Percentiles rank a stretch among this genome's conserved stretches.
phyloP scores from a whole-genome alignment of 2,888 invertebrate genomes.

The Antheraea yamamai region DNA sequence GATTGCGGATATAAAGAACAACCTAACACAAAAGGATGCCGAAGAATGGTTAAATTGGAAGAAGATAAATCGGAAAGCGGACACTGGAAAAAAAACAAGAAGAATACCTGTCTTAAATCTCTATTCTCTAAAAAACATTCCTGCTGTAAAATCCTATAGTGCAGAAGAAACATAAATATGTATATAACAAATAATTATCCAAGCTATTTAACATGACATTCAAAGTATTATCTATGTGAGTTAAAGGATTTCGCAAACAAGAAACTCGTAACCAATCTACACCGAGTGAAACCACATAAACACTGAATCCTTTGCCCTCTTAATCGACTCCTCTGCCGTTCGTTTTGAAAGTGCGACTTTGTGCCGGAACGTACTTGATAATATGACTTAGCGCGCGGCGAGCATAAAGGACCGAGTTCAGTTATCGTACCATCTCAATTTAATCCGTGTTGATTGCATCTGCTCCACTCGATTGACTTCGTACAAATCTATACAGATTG shows the following conservation, averaged over 20 bases:
- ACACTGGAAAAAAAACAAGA: too few species aligned
- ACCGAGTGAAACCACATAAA: not conserved
- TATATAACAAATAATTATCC: not conserved
- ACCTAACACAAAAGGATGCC: too few species aligned
- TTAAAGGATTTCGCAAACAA: not conserved
- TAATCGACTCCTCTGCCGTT: not conserved
- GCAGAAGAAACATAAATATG: not conserved
- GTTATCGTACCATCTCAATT: slow-evolving; percentile 46
- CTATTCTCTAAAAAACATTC: not conserved
- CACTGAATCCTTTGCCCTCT: not conserved
- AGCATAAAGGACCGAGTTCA: slow-evolving; percentile 15
- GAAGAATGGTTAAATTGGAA: too few species aligned
- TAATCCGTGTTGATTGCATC: slow-evolving; percentile 53
- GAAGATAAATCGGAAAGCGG: too few species aligned
- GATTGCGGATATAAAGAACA: too few species aligned
- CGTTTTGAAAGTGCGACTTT: slow-evolving; percentile 10
- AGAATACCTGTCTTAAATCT: too few species aligned
- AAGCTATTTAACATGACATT: not conserved
- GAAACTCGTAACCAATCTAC: not conserved
- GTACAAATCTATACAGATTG: not conserved
- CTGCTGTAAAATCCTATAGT: not conserved
- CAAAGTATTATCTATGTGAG: not conserved
- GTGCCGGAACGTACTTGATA: slow-evolving; percentile 12
- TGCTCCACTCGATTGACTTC: slow-evolving; percentile 26
- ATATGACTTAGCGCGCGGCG: slow-evolving; percentile 11